phyloP scores from a whole-genome alignment of 2,113 vertebrate genomes.

The Eretmochelys imbricata region DNA sequence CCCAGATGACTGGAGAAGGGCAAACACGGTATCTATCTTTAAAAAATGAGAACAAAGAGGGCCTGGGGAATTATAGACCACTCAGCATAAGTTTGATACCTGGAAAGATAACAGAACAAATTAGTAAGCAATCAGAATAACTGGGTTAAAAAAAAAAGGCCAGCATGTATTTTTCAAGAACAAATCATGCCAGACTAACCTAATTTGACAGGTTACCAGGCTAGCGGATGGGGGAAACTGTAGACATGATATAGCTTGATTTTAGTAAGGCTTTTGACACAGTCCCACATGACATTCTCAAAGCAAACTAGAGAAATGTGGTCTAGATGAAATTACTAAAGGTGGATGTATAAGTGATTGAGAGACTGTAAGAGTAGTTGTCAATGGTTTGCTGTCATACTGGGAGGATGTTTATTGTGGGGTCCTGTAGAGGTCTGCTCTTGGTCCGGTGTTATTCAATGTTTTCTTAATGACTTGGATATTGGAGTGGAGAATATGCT shows the following conservation, averaged over 20 bases:
- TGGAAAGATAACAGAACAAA: no score
- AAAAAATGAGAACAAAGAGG: not conserved
- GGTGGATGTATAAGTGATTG: not conserved
- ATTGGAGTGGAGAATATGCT: not conserved
- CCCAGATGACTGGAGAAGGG: not conserved
- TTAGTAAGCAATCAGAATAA: not conserved
- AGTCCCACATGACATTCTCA: not conserved
- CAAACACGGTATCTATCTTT: not conserved
- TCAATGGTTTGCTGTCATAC: not conserved
- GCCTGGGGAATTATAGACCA: not conserved
- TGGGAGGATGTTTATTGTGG: not conserved
- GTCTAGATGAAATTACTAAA: not conserved
- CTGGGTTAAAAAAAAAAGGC: not conserved
- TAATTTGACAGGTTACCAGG: not conserved
- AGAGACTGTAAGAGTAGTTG: not conserved
- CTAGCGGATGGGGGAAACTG: not conserved
- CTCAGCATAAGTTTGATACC: not conserved
- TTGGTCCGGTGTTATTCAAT: not conserved
- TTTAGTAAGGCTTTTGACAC: not conserved
- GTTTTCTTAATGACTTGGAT: not conserved
- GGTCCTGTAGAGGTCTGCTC: not conserved
- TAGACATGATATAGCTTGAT: not conserved
- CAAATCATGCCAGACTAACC: not conserved
- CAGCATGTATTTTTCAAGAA: no score
- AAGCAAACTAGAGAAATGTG: not conserved